These are phyloP conservation scores for Leptodactylus fuscus DNA, from an alignment of 2,113 vertebrate species.

Conservation along the genomic window DNA sequence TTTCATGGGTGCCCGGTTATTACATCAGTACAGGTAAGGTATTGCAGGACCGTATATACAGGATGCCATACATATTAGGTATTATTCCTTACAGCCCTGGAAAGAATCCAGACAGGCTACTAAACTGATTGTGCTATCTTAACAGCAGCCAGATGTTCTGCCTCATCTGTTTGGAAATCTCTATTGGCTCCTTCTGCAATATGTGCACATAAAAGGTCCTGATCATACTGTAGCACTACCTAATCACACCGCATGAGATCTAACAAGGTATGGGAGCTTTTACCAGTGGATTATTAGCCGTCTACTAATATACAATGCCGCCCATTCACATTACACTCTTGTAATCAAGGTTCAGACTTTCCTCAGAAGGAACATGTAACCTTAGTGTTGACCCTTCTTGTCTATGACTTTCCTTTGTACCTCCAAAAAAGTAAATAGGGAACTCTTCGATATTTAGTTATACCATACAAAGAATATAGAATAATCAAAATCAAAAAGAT, in stretches of 20 bases:
- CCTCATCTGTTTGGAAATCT: constrained; percentile 23
- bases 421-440: background rate
- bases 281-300: constrained; percentile 14
- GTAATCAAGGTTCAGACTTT: constrained; percentile 14
- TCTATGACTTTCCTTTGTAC: background rate
- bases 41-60: background rate
- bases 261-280: constrained; percentile 5
- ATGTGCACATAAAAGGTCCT: constrained; percentile 23
- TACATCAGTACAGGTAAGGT: background rate
- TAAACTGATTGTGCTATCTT: constrained; percentile 35
- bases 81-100: background rate
- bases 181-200: constrained; percentile 11
- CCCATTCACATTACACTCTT: background rate
- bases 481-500: constrained; percentile 15
- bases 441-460: background rate
- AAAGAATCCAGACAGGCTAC: background rate
- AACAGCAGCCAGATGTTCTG: constrained; percentile 39
- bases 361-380: background rate
- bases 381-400: background rate
- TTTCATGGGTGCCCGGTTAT: background rate
- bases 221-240: background rate
- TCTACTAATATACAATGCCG: constrained; percentile 7
- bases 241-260: constrained; percentile 27
- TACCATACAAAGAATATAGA: background rate
- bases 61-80: background rate